These are phyloP conservation scores for Platichthys flesus DNA, from an alignment of 2,113 vertebrate species.

Conservation along the genomic window DNA sequence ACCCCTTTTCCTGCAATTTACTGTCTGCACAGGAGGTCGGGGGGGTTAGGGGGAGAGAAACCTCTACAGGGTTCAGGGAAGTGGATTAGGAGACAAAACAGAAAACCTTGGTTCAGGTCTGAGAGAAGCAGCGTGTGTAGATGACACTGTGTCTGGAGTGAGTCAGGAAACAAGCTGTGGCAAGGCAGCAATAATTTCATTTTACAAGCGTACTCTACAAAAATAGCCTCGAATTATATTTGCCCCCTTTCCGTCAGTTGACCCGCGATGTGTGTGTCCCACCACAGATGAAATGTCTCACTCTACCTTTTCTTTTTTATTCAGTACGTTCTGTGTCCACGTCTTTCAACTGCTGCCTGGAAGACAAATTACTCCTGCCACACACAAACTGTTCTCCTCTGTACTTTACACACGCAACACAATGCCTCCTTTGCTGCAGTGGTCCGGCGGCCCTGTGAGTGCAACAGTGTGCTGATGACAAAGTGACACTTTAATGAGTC, in stretches of 20 bases:
- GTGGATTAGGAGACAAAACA: slow-evolving; percentile 36
- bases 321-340: slow-evolving; percentile 46
- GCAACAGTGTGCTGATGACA: slow-evolving; percentile 64
- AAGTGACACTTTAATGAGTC: slow-evolving; percentile 77
- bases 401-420: slow-evolving; percentile 53
- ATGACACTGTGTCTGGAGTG: slow-evolving; percentile 14
- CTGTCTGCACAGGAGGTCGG: slow-evolving; percentile 64
- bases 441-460: slow-evolving; percentile 52
- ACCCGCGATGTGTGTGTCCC: slow-evolving; percentile 9
- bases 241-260: slow-evolving; percentile 18
- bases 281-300: slow-evolving; percentile 31
- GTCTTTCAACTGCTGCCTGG: slow-evolving; percentile 53
- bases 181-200: slow-evolving; percentile 7
- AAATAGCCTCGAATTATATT: slow-evolving; percentile 19
- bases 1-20: slow-evolving; percentile 80
- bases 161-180: slow-evolving; percentile 9
- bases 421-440: slow-evolving; percentile 68
- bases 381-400: slow-evolving; percentile 47
- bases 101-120: slow-evolving; percentile 21
- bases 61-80: slow-evolving; percentile 41
- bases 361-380: slow-evolving; percentile 66
- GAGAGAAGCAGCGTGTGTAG: slow-evolving; percentile 3
- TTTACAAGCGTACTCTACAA: slow-evolving; percentile 3
- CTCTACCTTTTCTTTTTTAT: slow-evolving; percentile 4
- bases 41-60: slow-evolving; percentile 19